phyloP scores from a whole-genome alignment of 2,113 vertebrate species.

The Callipepla squamata region DNA sequence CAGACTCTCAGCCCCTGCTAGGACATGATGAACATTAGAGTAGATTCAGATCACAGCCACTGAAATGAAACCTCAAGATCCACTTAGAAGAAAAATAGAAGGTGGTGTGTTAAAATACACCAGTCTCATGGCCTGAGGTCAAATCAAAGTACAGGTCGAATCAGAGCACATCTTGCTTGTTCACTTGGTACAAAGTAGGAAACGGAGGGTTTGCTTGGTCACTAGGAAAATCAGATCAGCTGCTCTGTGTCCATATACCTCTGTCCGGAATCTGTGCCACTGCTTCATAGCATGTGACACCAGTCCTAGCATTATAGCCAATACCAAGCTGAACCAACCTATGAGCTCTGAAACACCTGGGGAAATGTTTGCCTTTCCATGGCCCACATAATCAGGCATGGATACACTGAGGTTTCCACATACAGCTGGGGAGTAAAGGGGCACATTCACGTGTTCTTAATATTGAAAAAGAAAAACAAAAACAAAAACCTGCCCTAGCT shows the following conservation, averaged over 20 bases:
- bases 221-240: background rate
- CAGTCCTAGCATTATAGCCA: background rate
- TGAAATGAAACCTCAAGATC: background rate
- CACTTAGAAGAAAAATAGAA: slow-evolving; percentile 3
- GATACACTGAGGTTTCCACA: background rate
- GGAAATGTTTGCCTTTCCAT: background rate
- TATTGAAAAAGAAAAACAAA: background rate
- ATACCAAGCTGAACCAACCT: background rate
- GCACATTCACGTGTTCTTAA: background rate
- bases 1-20: background rate
- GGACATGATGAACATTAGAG: background rate
- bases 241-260: background rate
- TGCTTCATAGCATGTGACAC: background rate
- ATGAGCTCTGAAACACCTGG: background rate
- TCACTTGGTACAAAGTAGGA: background rate
- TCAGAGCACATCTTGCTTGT: background rate
- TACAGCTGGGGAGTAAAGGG: accelerated
- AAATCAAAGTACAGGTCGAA: slow-evolving; percentile 11
- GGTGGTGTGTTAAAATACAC: background rate
- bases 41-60: background rate
- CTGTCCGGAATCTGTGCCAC: accelerated
- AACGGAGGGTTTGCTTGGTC: background rate
- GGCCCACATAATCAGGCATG: background rate
- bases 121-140: background rate
- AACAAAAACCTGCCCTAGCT: background rate